A percentile compares a stretch with the other conserved stretches of the same genome.
Evolutionary conservation across 2,888 invertebrate genomes (phyloP).

Genomic region (Cataglyphis cursor): DNA sequence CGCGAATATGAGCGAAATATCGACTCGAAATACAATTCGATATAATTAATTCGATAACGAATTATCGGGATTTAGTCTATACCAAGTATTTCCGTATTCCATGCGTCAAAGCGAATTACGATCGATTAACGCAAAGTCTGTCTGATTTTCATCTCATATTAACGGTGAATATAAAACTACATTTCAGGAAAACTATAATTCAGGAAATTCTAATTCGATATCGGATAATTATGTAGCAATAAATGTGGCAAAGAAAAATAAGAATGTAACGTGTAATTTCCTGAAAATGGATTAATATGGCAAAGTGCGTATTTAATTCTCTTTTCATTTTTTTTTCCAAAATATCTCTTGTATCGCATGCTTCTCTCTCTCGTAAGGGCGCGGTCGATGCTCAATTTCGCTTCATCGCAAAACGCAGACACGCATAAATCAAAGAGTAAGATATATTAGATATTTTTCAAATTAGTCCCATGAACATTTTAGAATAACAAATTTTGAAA

Average conservation of each 20-base stretch:
- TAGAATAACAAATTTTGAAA: background rate
- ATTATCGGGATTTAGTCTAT: slow-evolving; percentile 16
- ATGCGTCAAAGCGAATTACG: background rate
- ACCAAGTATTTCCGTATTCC: background rate
- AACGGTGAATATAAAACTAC: background rate
- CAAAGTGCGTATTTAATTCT: background rate
- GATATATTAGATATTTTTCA: slow-evolving; percentile 5
- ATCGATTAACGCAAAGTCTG: background rate
- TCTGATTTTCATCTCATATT: background rate
- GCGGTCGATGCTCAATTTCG: slow-evolving; percentile 69
- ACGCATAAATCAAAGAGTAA: background rate
- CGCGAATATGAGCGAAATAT: background rate
- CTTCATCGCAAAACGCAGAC: slow-evolving; percentile 50
- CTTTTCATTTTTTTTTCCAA: background rate
- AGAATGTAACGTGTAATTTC: background rate
- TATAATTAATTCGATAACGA: background rate
- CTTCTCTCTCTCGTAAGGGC: slow-evolving; percentile 63
- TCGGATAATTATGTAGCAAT: background rate
- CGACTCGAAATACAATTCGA: background rate
- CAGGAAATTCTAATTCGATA: slow-evolving; percentile 3
- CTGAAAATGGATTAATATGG: slow-evolving; percentile 23
- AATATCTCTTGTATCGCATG: slow-evolving; percentile 66
- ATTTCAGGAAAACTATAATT: background rate
- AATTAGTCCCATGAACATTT: background rate
- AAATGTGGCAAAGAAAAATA: background rate